Evolutionary conservation across 2,888 invertebrate genomes (phyloP), one percentile per base, ranked within the genome.

Genomic region (Rhagonycha lutea): DNA sequence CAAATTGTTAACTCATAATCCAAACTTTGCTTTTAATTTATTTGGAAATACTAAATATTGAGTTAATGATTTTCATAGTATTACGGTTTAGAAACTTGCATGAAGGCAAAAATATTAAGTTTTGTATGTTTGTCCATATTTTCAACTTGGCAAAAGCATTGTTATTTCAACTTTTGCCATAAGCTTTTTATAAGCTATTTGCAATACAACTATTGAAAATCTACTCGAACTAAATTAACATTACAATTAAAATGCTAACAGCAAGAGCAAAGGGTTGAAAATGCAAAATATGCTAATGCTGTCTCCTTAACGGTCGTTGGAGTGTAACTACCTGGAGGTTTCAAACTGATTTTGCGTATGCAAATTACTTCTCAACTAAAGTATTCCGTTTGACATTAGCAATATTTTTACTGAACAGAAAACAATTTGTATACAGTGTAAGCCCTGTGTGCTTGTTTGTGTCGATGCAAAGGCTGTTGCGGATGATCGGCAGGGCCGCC

Each of bases 401-500:
- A 70, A 76, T 73, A 74, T 77, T 76, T 73, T 74, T 73, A 65
- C 70, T 26, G 77, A 72, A 72, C 74, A 73, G 75, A 78, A 73
- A 78, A 78, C 78, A 78, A 78, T 75, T 78, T 75, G 78, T 75
- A 75, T 69, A 75, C 75, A 73, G 71, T 73, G 73, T 75, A 73
- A 69, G 73, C 69, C 75, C 72, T 74, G 72, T 76, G 74, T 76
- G 78, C 74, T 76, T 74, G 77, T 80, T 83, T 83, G 86, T 86
- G 86, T 87, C 86, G 87, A 87, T 87, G 87, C 86, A 85, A 47
- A 85, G 85, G 84, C 84, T 85, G 86, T 85, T 86, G 86, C 85
- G 86, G 86, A 86, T 86, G 86, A 87, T 86, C 87, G 86, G 86
- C 85, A 84, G 84, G 83, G 84, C 85, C 86, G 85, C 86, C 87